phyloP scores from a whole-genome alignment of 2,113 vertebrate species.

The Crocuta crocuta region DNA sequence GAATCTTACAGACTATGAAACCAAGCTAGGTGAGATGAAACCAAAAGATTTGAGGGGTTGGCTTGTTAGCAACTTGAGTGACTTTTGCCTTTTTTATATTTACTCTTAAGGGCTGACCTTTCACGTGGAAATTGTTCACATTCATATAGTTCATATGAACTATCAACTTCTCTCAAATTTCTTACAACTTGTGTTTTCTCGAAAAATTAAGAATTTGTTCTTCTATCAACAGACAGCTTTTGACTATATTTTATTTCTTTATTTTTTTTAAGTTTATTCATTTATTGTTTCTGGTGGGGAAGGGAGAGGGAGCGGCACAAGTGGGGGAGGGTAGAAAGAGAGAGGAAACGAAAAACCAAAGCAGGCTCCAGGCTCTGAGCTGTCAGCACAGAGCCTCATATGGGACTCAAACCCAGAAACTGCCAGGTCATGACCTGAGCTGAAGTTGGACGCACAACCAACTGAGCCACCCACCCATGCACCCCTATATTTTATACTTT shows the following conservation, averaged over 20 bases:
- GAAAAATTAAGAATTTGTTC: not conserved
- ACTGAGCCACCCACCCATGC: too few species aligned
- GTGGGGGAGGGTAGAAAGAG: too few species aligned
- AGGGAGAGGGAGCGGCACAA: too few species aligned
- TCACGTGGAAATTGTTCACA: not conserved
- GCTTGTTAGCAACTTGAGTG: not conserved
- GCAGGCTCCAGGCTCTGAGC: too few species aligned
- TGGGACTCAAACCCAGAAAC: too few species aligned
- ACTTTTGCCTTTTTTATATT: not conserved
- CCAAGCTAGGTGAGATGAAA: not conserved
- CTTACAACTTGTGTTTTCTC: not conserved
- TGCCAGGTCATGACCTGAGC: too few species aligned
- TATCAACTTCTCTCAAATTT: not conserved
- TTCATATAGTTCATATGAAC: not conserved
- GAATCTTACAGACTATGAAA: not conserved
- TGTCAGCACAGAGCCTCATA: too few species aligned
- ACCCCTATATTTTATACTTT: not conserved
- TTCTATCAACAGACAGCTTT: not conserved
- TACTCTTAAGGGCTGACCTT: not conserved
- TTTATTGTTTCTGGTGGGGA: too few species aligned
- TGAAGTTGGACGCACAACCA: too few species aligned
- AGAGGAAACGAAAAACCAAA: too few species aligned
- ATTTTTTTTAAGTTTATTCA: too few species aligned
- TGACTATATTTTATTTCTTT: not conserved
- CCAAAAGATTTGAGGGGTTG: not conserved